phyloP scores from a whole-genome alignment of 2,113 vertebrate genomes.

The Cepphus grylle region DNA sequence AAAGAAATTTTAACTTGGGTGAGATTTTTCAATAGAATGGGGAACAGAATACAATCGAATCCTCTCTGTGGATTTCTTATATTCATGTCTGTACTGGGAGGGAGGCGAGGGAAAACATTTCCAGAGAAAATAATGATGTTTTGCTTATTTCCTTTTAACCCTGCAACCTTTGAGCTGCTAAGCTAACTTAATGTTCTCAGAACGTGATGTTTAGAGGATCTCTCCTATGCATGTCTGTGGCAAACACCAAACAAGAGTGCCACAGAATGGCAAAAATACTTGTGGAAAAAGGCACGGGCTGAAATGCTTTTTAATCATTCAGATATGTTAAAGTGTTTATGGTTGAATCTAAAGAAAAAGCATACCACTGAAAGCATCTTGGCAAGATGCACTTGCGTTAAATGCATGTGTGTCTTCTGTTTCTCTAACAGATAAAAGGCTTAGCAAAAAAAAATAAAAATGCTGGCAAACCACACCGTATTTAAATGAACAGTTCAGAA shows the following conservation, averaged over 20 bases:
- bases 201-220: not conserved
- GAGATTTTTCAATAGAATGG: not conserved
- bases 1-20: not conserved
- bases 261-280: not conserved
- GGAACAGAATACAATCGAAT: too few species aligned
- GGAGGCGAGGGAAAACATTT: not conserved
- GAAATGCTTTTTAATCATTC: not conserved
- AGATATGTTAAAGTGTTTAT: not conserved
- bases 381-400: not conserved
- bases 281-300: not conserved
- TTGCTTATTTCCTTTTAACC: not conserved
- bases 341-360: not conserved
- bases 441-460: not conserved
- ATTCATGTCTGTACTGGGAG: not conserved
- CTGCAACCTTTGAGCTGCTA: not conserved
- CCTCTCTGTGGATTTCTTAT: not conserved
- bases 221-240: not conserved
- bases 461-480: not conserved
- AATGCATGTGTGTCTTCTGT: not conserved
- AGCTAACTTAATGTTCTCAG: not conserved
- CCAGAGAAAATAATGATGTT: not conserved
- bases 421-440: conserved; percentile 34
- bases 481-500: conserved; percentile 39
- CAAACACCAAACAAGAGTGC: not conserved
- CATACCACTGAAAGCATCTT: not conserved